These are phyloP conservation scores for Silurus glanis DNA, from an alignment of 2,113 vertebrate species.

Conservation along the genomic window DNA sequence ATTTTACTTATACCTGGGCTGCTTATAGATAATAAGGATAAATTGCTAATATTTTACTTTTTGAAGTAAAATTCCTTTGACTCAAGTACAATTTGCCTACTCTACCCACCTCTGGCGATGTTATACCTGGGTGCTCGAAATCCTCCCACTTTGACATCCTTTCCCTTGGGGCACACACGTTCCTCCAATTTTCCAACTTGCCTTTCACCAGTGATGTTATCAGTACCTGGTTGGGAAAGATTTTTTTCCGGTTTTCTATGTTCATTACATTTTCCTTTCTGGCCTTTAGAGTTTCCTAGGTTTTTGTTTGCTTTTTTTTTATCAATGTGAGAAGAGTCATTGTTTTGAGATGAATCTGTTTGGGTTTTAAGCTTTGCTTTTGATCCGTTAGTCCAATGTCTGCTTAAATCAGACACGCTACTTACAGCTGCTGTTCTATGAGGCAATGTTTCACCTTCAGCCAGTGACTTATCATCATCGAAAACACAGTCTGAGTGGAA, in stretches of 20 bases:
- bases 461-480: constrained; percentile 63
- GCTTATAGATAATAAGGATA: neutral
- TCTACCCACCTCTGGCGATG: constrained; percentile 22
- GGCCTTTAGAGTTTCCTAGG: constrained; percentile 16
- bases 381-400: constrained; percentile 29
- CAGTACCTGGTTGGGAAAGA: constrained; percentile 34
- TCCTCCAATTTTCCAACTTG: constrained; percentile 61
- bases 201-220: constrained; percentile 35
- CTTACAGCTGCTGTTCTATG: constrained; percentile 50
- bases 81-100: neutral
- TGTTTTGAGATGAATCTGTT: constrained; percentile 27
- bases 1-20: neutral
- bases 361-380: constrained; percentile 26
- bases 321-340: neutral
- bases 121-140: constrained; percentile 73
- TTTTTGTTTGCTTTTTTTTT: constrained; percentile 15
- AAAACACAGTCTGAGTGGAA: constrained; percentile 70
- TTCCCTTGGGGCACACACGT: constrained; percentile 65
- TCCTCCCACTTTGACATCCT: constrained; percentile 71
- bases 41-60: neutral
- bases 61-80: neutral
- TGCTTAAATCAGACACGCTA: constrained; percentile 39
- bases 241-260: constrained; percentile 20
- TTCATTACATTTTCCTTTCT: constrained; percentile 23
- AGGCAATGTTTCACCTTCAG: constrained; percentile 49